These are phyloP conservation scores for Sinella curviseta DNA, from an alignment of 1,140 invertebrate species.

Conservation along the genomic window DNA sequence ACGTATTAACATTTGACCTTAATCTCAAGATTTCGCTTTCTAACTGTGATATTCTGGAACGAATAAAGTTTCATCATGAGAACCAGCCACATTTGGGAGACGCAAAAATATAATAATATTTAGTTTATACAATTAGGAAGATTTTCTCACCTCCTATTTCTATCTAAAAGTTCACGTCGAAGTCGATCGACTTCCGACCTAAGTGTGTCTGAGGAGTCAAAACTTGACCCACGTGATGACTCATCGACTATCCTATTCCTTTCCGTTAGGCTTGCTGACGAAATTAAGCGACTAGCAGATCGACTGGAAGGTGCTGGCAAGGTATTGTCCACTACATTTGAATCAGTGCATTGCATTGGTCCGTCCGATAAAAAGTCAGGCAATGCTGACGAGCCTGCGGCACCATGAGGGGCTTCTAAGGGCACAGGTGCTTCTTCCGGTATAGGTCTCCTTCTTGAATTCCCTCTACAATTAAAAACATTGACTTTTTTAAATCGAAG, in stretches of 20 bases:
- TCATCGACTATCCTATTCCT: not conserved
- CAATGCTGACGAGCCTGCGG: constrained; percentile 55
- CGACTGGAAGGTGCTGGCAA: not conserved
- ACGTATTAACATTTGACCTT: constrained; percentile 20
- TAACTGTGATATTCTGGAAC: constrained; percentile 34
- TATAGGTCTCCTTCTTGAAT: not conserved
- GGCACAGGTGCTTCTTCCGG: not conserved
- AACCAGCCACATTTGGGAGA: not conserved
- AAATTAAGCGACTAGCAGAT: not conserved
- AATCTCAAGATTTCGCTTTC: constrained; percentile 32
- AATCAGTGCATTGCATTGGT: constrained; percentile 59
- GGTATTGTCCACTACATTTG: constrained; percentile 5
- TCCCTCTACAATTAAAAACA: not conserved
- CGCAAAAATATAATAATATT: not conserved
- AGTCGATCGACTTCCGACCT: constrained; percentile 32
- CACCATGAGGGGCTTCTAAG: constrained; percentile 29
- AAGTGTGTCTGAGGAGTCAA: constrained; percentile 20
- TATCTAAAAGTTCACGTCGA: constrained; percentile 31
- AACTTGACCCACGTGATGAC: not conserved
- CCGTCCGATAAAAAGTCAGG: constrained; percentile 74
- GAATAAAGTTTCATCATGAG: not conserved
- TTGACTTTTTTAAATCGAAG: not conserved
- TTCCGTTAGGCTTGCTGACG: not conserved
- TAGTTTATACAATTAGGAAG: not conserved
- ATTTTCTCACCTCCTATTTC: constrained; percentile 28